Base-by-base conservation (phyloP, 53 echinoderm and acorn worm species). In the Temnopleurus reevesii region DNA sequence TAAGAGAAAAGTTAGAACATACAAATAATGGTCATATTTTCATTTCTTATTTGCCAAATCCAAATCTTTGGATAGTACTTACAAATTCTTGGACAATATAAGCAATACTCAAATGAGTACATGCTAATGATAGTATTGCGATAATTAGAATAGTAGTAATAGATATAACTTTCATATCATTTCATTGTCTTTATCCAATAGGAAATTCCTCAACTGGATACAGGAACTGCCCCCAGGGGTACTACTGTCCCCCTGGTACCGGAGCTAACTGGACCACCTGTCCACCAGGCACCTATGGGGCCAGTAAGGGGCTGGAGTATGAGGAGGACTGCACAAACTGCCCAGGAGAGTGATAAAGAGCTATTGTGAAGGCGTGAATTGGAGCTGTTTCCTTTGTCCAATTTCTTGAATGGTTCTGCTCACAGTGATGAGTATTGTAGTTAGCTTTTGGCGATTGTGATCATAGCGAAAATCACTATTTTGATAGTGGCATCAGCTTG, bases 241-340 rank as follows among this genome's bases (percentile, higher is more conserved):
- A 90, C 91, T 97, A 90, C 92, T 97, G 97, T 65, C 95, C 92
- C 30, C 93, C 93, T 31, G 94, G 95, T 23, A 97, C 97, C 31
- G 95, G 97, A 64, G 94, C 93, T 76, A 95, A 97, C 94, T 97
- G 97, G 97, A 97, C 94, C 0, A 95, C 97, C 8, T 97, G 97
- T 82, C 97, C 97, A 26, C 81, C 95, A 15, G 97, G 97, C 10
- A 97, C 97, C 45, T 97, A 94, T 55, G 97, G 97, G 38, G 97
- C 89, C 19, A 90, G 94, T 4, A 76, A 89, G 46, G 97, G 95
- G 1, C 86, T 97, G 84, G 94, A 93, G 59, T 49, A 88, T 38
- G 97, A 95, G 26, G 76, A 83, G 18, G 97, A 95, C 60, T 97
- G 97, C 83, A 92, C 97, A 19, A 89, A 94, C 66, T 97, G 97